Evolutionary conservation across 2,888 invertebrate genomes (phyloP), one percentile per base, ranked within the genome.

Genomic region (Meloe dianella): DNA sequence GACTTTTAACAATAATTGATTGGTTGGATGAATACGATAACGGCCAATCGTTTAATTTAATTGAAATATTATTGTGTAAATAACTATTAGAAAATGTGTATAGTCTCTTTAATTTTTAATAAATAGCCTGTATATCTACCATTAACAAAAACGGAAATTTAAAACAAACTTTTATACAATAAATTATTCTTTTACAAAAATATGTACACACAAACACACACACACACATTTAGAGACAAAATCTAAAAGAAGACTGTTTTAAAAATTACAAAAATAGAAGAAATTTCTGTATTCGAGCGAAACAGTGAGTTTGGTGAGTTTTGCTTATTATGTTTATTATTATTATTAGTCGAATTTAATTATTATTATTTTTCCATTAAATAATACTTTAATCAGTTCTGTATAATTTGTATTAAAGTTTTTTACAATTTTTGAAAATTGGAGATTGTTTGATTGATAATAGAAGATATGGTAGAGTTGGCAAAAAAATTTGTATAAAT

Each of bases 201-300:
- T 41, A 47, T 47, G 10, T 5, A n/a, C 38, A 38, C 38, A 38
- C 38, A 30, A 32, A n/a, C n/a, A 27, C 27, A 27, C n/a, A 17
- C 41, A n/a, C 3, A 41, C 76, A 78, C 79, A 79, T 79, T 80
- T 79, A 79, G 77, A 74, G 72, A 73, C 72, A 67, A 70, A 75
- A 71, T 79, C 74, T 78, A 79, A 77, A 74, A 73, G 75, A 80
- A 81, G 81, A 81, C 81, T 81, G 81, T 81, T 79, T 75, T 69
- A 78, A 77, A 79, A 74, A 75, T 71, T 72, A 59, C 57, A 62
- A 77, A 78, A 75, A 73, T 74, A 77, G 1, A 5, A 22, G 20
- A 47, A 20, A 78, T 75, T 79, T 77, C 77, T 73, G 41, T 41
- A 41, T 41, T 76, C 75, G 75, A 74, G 27, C 57, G 22, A 29